Evolutionary conservation across 2,797 vertebrate species (phyloP), one percentile per base, ranked within the genome.

Genomic region (Scomberomorus guttatus): DNA sequence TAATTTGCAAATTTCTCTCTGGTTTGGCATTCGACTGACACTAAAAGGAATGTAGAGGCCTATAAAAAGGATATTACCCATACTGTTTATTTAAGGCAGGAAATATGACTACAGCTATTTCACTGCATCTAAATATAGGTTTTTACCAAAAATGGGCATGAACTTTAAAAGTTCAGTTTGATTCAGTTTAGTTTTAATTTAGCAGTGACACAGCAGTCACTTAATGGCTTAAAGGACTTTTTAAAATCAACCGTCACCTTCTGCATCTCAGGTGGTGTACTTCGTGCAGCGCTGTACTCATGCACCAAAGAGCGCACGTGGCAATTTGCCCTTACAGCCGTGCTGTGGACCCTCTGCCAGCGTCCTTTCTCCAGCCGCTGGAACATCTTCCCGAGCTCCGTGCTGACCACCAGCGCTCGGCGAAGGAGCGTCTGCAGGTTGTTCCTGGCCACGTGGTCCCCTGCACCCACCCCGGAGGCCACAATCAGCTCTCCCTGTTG

Each of bases 401-500:
- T 97, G 93, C 97, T 99, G 83, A 99, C 97, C 85, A 98, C 97
- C 92, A 98, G 96, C 0, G 97, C 97, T 25, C 97, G 94, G 79
- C 97, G 97, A 4, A 99, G 94, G 10, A 99, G 92, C 0, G 96
- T 94, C 91, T 99, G 97, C 83, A 99, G 92, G 75, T 96, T 97
- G 87, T 97, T 96, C 57, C 96, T 93, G 0, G 95, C 90, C 64
- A 93, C 92, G 0, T 96, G 87, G 18, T 96, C 96, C 0, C 96
- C 92, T 0, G 65, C 88, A 0, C 83, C 76, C 0, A 87, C 88
- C 32, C 85, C 86, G 0, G 89, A 90, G 0, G 96, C 93, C 79
- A 99, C 91, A n/a, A 97, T 95, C 64, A 97, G 94, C 83, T 99
- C 98, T 0, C 95, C 94, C 65, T 96, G 95, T 6, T 96, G 95